Conservation (phyloP, 2,797 vertebrate species). For the Bryconaethiops microstoma region DNA sequence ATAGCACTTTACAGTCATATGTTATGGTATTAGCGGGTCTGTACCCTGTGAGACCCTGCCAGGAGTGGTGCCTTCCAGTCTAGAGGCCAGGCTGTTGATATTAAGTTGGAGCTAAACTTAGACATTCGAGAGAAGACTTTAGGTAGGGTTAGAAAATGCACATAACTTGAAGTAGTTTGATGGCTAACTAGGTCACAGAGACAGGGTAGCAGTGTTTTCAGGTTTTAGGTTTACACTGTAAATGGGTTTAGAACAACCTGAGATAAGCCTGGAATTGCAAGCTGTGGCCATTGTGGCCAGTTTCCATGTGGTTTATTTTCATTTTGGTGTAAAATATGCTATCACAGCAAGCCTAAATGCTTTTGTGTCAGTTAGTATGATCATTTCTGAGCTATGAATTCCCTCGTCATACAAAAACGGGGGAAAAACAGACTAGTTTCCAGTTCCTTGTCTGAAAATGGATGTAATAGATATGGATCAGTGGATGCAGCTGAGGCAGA, state of each 20-base stretch:
- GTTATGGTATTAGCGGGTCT: slow-evolving; percentile 22
- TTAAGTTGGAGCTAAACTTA: neutral
- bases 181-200: neutral
- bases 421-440: neutral
- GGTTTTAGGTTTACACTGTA: neutral
- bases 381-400: neutral
- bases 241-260: neutral
- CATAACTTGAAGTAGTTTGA: neutral
- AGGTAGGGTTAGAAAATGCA: neutral
- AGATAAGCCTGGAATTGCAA: neutral
- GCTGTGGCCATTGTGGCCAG: neutral
- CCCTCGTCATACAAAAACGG: neutral
- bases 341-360: slow-evolving; percentile 9
- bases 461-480: slow-evolving; percentile 35
- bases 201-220: neutral
- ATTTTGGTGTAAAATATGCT: neutral
- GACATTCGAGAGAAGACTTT: neutral
- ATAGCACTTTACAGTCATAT: slow-evolving; percentile 21
- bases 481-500: slow-evolving; percentile 38
- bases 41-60: slow-evolving; percentile 4
- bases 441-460: slow-evolving; percentile 17
- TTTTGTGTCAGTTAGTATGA: neutral
- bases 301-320: neutral
- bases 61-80: neutral
- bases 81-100: neutral